Percentiles rank a stretch among this genome's conserved stretches.
phyloP scores from a whole-genome alignment of 37 sponge, comb jelly and placozoan genomes.

The Cliona cf. orientalis region DNA sequence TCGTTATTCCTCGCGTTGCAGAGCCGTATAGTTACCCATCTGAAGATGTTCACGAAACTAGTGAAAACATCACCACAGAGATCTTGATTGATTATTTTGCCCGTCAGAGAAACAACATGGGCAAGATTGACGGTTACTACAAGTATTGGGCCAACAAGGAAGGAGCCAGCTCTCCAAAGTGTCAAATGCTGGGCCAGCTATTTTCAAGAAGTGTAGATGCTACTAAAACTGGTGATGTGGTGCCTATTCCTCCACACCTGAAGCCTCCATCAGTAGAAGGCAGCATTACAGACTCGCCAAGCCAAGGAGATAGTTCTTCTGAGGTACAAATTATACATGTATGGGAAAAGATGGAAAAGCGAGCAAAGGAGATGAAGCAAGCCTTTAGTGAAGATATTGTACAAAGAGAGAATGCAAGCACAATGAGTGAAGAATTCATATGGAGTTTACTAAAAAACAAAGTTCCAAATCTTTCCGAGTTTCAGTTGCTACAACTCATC shows the following conservation, averaged over 20 bases:
- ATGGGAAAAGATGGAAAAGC: conserved; percentile 63
- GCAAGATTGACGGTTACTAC: conserved; percentile 65
- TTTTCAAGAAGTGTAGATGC: conserved; percentile 79
- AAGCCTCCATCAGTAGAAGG: conserved; percentile 22
- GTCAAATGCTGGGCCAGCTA: conserved; percentile 62
- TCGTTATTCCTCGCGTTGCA: conserved; percentile 32
- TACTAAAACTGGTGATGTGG: conserved; percentile 71
- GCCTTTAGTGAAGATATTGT: conserved; percentile 18
- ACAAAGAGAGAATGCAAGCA: neutral
- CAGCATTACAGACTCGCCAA: neutral
- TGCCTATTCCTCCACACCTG: conserved; percentile 52
- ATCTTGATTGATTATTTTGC: conserved; percentile 68
- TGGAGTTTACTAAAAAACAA: conserved; percentile 35
- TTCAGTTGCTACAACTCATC: conserved; percentile 56
- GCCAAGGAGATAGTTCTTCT: neutral
- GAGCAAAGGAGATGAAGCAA: conserved; percentile 40
- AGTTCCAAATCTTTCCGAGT: conserved; percentile 46
- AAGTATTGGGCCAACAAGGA: conserved; percentile 75
- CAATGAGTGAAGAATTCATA: conserved; percentile 61
- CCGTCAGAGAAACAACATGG: conserved; percentile 57
- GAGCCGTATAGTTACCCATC: conserved; percentile 74
- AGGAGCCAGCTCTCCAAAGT: conserved; percentile 55
- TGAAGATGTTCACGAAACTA: neutral
- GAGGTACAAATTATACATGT: conserved; percentile 1
- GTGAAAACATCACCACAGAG: neutral